Base-by-base conservation (phyloP, 1,140 invertebrate genomes). In the Trichonephila clavipes region DNA sequence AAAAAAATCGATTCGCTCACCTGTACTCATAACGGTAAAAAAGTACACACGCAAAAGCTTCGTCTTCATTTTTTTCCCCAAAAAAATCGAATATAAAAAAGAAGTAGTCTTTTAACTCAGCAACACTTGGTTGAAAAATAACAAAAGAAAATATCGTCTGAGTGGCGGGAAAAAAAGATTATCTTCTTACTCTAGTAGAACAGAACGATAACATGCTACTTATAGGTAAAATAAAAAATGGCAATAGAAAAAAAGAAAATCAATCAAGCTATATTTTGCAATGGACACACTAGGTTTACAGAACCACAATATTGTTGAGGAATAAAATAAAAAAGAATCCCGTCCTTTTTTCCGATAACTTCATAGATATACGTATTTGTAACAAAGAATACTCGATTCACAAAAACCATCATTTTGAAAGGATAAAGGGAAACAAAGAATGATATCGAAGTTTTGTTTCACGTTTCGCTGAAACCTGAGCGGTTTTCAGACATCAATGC, bases 371-470 rank as follows among this genome's bases (percentile, higher is more conserved):
- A 88, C 66, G 66, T 59, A 89, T 89, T 77, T 89, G 86, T 77
- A 89, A 89, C 88, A 89, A 89, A 89, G 88, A 77, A 72, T 89
- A 72, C 88, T 89, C 66, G 62, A 89, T 89, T 88, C 66, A 40
- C 66, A 40, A 77, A 77, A 88, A 89, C 64, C 88, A 72, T 89
- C 88, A 72, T 77, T 89, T 89, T 77, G 24, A 77, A 89, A 89
- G 44, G 58, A 89, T 83, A 59, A 83, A 83, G 82, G 40, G 40
- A 85, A 88, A 88, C 86, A 64, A 88, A 88, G 62, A 62, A 64
- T 40, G 86, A 64, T 64, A 88, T 88, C 59, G 86, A 88, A 88
- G 86, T 88, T 88, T 88, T 62, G 86, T 88, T 88, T 88, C 51
- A 88, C 86, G 86, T 88, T n/a, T 34, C 21, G 24, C 34, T 34